Percentiles rank a stretch among this genome's conserved stretches.
These are phyloP conservation scores for Euwallacea fornicatus DNA, from an alignment of 1,140 invertebrate species.

Conservation along the genomic window DNA sequence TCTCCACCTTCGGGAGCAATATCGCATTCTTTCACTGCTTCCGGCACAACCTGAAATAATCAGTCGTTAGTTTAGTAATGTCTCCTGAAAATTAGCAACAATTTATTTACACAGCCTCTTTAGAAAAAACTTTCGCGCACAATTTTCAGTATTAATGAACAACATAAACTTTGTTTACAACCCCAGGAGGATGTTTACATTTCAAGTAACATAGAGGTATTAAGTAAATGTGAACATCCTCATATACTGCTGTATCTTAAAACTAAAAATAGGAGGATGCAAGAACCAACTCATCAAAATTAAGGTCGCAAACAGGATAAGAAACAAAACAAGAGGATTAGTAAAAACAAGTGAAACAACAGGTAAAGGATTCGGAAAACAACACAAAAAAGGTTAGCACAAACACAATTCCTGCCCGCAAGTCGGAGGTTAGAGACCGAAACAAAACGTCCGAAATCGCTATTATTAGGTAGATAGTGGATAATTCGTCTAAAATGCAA, in stretches of 20 bases:
- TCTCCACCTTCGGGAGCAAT: conserved; percentile 31
- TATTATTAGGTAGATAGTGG: neutral
- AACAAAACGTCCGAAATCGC: neutral
- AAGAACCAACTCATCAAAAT: conserved; percentile 20
- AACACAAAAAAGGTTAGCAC: conserved; percentile 18
- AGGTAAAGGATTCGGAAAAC: neutral
- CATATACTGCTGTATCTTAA: too few species aligned
- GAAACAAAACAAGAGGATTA: conserved; percentile 14
- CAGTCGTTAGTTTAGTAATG: too few species aligned
- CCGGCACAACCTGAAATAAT: conserved; percentile 25
- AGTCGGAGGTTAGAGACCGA: neutral
- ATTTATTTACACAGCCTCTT: too few species aligned
- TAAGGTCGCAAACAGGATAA: conserved; percentile 11
- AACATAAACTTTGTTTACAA: too few species aligned
- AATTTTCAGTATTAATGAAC: too few species aligned
- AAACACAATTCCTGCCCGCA: conserved; percentile 14
- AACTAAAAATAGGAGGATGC: conserved; percentile 14
- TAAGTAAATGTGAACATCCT: too few species aligned
- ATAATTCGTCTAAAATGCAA: conserved; percentile 25
- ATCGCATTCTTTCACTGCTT: conserved; percentile 28
- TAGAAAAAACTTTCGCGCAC: too few species aligned
- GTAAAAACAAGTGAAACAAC: conserved; percentile 2
- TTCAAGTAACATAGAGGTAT: too few species aligned
- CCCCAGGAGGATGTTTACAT: too few species aligned
- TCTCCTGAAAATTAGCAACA: too few species aligned